Evolutionary conservation across 1,140 invertebrate genomes (phyloP), one percentile per base, ranked within the genome.

Genomic region (Eumaeus atala): DNA sequence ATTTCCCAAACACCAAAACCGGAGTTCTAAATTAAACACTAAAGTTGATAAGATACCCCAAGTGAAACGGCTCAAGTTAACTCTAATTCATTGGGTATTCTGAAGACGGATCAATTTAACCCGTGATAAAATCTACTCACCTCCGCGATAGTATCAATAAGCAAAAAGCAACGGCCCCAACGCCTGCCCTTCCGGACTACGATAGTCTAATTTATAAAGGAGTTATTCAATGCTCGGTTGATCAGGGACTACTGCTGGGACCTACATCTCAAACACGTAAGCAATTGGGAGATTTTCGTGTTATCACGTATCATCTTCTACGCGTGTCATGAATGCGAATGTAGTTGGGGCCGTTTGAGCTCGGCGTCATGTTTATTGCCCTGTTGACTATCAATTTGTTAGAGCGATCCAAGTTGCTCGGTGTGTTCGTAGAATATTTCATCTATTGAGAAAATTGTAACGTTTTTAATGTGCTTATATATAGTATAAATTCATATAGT

Each of bases 221-320:
- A 81, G 77, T 77, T 79, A 82, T 77, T 79, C 72, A 75, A 74
- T 74, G 72, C 74, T 81, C 70, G 72, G 71, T 71, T 73, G 66
- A 63, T 66, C 58, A 56, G 66, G 67, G 63, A 63, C 55, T 62
- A 57, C 51, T 35, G 59, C 53, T 56, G 63, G 63, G 61, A 60
- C 66, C 67, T 57, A 56, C 63, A 67, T 70, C 74, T 74, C 67
- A 61, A 68, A 76, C 77, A 84, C 82, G 80, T 84, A 86, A 84
- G 78, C 80, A 83, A 81, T 86, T 77, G 83, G 76, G 73, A 81
- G 83, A 75, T 80, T 81, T 81, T 81, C 78, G 66, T 81, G 77
- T 86, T 83, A 83, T 84, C 80, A 84, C 78, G 80, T 84, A 84
- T 84, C 80, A 86, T 86, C 76, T 86, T 73, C 62, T 62, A 76